A percentile compares a stretch with the other conserved stretches of the same genome.
phyloP scores from a whole-genome alignment of 2,113 vertebrate genomes.

The Sinocyclocheilus anshuiensis region DNA sequence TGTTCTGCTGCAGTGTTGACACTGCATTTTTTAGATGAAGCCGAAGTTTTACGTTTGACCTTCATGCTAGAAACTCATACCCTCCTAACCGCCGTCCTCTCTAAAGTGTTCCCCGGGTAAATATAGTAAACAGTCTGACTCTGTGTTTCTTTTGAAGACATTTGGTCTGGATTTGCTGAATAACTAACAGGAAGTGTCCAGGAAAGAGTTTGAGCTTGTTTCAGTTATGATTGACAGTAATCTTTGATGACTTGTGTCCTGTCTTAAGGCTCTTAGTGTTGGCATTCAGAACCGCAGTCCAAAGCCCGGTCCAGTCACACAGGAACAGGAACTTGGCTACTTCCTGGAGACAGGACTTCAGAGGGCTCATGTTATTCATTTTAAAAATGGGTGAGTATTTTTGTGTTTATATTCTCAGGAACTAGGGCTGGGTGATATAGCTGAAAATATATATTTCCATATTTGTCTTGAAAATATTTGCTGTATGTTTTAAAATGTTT shows the following conservation, averaged over 20 bases:
- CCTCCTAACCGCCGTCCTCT: neutral
- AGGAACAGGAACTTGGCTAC: slow-evolving; percentile 96
- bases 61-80: neutral
- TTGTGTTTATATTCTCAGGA: neutral
- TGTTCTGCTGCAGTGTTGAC: slow-evolving; percentile 44
- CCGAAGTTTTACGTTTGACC: slow-evolving; percentile 34
- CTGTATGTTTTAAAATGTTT: neutral
- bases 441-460: neutral
- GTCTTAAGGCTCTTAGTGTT: slow-evolving; percentile 81
- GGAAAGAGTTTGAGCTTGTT: neutral
- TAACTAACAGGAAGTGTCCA: neutral
- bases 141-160: neutral
- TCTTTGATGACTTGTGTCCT: neutral
- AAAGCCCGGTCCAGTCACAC: slow-evolving; percentile 88
- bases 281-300: slow-evolving; percentile 97
- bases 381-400: slow-evolving; percentile 91
- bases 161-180: neutral
- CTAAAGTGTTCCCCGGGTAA: neutral
- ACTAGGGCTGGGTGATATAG: neutral
- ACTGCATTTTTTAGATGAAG: slow-evolving; percentile 38
- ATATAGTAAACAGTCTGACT: neutral
- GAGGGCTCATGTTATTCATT: slow-evolving; percentile 96
- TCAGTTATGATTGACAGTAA: neutral
- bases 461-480: neutral
- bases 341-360: slow-evolving; percentile 98